These are phyloP conservation scores for Oryctes rhinoceros DNA, from an alignment of 1,140 invertebrate genomes.

Conservation along the genomic window DNA sequence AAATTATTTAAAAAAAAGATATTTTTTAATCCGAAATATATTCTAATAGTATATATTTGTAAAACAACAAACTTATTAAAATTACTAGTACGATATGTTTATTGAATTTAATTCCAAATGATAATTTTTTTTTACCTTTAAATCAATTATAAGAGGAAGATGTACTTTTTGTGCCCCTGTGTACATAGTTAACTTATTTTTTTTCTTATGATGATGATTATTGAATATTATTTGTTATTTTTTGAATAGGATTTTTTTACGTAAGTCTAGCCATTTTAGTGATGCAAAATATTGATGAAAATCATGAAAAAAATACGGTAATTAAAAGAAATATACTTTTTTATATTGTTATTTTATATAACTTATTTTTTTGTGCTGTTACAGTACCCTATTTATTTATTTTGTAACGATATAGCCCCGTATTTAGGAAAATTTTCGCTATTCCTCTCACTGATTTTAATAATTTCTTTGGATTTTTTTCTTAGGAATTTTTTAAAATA, in stretches of 20 bases:
- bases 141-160: not conserved
- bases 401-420: not conserved
- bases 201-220: not conserved
- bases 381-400: slow-evolving; percentile 9
- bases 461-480: not conserved
- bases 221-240: slow-evolving; percentile 13
- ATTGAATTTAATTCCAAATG: slow-evolving; percentile 16
- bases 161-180: not conserved
- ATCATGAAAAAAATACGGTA: not conserved
- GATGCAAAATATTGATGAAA: not conserved
- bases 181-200: slow-evolving; percentile 17
- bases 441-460: not conserved
- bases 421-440: slow-evolving; percentile 1
- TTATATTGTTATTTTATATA: slow-evolving; percentile 21
- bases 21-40: slow-evolving; percentile 19
- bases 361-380: slow-evolving; percentile 13
- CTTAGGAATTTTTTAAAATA: not conserved
- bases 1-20: slow-evolving; percentile 25
- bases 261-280: not conserved
- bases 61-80: slow-evolving; percentile 21
- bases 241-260: slow-evolving; percentile 15
- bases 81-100: not conserved
- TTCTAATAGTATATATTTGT: slow-evolving; percentile 25
- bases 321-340: not conserved
- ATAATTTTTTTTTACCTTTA: not conserved